Conservation (phyloP, 2,888 invertebrate species). For the Amorpha juglandis region DNA sequence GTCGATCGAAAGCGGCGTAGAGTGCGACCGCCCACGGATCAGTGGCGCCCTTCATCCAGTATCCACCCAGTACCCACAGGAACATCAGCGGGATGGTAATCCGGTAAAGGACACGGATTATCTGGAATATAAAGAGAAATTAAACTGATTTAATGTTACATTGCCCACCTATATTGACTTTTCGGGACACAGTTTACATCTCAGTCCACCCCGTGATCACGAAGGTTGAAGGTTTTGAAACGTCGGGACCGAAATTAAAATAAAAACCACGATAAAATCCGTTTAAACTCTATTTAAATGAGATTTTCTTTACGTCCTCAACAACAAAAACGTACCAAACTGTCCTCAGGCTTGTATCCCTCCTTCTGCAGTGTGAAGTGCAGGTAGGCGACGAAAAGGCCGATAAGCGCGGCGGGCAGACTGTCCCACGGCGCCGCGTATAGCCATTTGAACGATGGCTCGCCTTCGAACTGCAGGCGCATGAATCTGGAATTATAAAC, state of each 20-base stretch:
- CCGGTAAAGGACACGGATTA: constrained; percentile 47
- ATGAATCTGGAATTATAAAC: constrained; percentile 44
- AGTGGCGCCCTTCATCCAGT: constrained; percentile 43
- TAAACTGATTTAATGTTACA: no score
- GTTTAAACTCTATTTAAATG: no score
- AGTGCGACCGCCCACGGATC: constrained; percentile 39
- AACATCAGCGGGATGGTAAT: constrained; percentile 46
- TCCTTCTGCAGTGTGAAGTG: constrained; percentile 45
- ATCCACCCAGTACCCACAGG: constrained; percentile 51
- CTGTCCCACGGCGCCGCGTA: constrained; percentile 67
- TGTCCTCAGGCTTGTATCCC: constrained; percentile 43
- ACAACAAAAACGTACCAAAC: constrained; percentile 39
- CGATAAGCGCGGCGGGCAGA: constrained; percentile 59
- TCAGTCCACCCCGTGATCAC: no score
- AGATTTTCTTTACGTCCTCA: no score
- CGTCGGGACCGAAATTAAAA: no score
- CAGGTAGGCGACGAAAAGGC: constrained; percentile 55
- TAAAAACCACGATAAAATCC: no score
- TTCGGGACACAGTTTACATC: no score
- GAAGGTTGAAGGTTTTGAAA: no score
- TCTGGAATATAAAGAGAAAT: constrained; percentile 38
- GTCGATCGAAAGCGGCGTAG: constrained; percentile 58
- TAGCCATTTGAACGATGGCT: constrained; percentile 58
- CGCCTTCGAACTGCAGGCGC: constrained; percentile 47
- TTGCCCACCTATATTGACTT: no score